Base-by-base conservation (phyloP, 2,113 vertebrate genomes). In the Antennarius striatus region DNA sequence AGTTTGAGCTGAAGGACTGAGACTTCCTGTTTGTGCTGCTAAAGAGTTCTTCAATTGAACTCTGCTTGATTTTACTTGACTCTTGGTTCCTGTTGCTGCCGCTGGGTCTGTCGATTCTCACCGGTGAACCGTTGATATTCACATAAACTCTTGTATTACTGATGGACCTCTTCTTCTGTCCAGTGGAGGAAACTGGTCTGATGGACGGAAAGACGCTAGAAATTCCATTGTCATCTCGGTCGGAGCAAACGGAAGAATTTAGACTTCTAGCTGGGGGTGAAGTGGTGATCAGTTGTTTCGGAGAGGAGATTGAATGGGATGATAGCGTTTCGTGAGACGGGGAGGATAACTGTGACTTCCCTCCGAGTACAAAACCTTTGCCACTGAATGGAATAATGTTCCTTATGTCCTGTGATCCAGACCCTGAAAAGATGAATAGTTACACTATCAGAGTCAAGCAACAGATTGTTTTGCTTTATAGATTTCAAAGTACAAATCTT, bases 321-420 rank as follows among this genome's bases (percentile, higher is more conserved):
- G 54, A 36, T 1, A 66, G 13, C 10, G 47, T 49, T 66, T 32
- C 90, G 32, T 68, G 82, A 10, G 79, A 57, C 2, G 71, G n/a
- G 2, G 67, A 16, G 15, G 70, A 68, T 0, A 63, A 42, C 56
- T 51, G 51, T 0, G 84, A 89, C 32, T 58, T 74, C 15, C 91
- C 91, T 68, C 94, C 94, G 5, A 98, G 93, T 2, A 92, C 58
- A 75, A 95, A 93, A 0, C 96, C 96, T 64, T 67, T 95, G 7
- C 98, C 98, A 62, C 90, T 94, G 39, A 98, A 99, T 5, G 95
- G 94, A 11, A 92, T 83, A 6, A 94, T 14, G 8, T 83, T 91
- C 70, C 92, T 89, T 0, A 66, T 88, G 52, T 89, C 91, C 58
- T 57, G 80, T 6, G 17, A 84, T 28, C 73, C 74, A 15, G 86